Evolutionary conservation across 2,888 invertebrate species (phyloP), one percentile per base, ranked within the genome.

Genomic region (Campoletis raptor): DNA sequence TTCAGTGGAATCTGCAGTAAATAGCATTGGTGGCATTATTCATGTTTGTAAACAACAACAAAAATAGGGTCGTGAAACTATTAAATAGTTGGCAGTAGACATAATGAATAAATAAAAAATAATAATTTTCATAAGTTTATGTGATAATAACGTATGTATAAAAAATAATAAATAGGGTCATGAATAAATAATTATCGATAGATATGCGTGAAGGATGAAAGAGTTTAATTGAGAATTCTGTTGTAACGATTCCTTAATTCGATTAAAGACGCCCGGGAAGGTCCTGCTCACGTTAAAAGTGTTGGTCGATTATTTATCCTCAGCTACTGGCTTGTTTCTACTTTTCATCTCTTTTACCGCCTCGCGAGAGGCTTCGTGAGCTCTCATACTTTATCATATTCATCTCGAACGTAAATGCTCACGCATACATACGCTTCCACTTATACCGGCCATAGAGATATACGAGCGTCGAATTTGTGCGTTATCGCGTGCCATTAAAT

Each of bases 211-310:
- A 61, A 73, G 67, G 79, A 86, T 87, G 82, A 83, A 86, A 85
- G 85, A 88, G 88, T 87, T 87, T 88, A 88, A 89, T 89, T 88
- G 88, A 89, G 88, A 89, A 89, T 84, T 88, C 83, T 83, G 81
- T 81, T 73, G 85, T 79, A 86, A 69, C 82, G 85, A 88, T 88
- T 88, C 70, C 81, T 87, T 87, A 88, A 89, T 89, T 89, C 86
- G 87, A 88, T 89, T 88, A 87, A 83, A 66, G 64, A 83, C 78
- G 81, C 83, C 80, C 83, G 80, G 80, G 48, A 76, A 74, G 69
- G 42, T 57, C 36, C 36, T 30, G 30, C 30, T 12, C 48, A 24
- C 52, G 52, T 48, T 30, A 61, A 61, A 61, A 61, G 30, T 61
- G 61, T 61, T 61, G 61, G 30, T 30, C 30, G 61, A 61, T 73